Evolutionary conservation across 2,113 vertebrate species (phyloP).

Genomic region (Numida meleagris): DNA sequence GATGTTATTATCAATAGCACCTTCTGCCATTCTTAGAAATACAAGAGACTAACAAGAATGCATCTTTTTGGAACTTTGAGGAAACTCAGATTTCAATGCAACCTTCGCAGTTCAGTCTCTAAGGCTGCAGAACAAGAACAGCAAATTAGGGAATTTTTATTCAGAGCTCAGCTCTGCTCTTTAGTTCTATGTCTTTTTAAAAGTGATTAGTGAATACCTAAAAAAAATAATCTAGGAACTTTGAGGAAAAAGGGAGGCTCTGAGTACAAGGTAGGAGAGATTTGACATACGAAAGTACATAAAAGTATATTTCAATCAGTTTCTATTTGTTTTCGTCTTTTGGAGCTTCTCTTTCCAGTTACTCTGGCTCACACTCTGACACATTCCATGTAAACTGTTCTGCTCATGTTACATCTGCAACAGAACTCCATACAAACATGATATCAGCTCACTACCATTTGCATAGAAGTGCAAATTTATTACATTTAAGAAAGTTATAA

Average conservation of each 20-base stretch:
- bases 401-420: slow-evolving; percentile 6
- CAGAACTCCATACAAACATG: neutral
- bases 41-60: neutral
- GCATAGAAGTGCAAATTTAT: neutral
- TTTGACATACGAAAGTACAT: slow-evolving; percentile 2
- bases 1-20: neutral
- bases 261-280: neutral
- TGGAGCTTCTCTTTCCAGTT: slow-evolving; percentile 6
- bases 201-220: slow-evolving; percentile 24
- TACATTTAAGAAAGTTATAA: slow-evolving; percentile 12
- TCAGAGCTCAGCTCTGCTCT: neutral
- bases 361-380: neutral
- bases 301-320: slow-evolving; percentile 28
- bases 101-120: neutral
- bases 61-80: slow-evolving; percentile 9
- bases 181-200: slow-evolving; percentile 33
- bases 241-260: neutral
- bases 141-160: slow-evolving; percentile 25
- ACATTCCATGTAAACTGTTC: neutral
- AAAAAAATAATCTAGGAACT: neutral
- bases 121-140: slow-evolving; percentile 1
- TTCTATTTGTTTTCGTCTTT: slow-evolving; percentile 21
- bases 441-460: neutral
- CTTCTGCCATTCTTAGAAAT: slow-evolving; percentile 10
- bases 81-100: slow-evolving; percentile 14